These are phyloP conservation scores for Sebastes itinus DNA, from an alignment of 2,797 vertebrate genomes.

Conservation along the genomic window DNA sequence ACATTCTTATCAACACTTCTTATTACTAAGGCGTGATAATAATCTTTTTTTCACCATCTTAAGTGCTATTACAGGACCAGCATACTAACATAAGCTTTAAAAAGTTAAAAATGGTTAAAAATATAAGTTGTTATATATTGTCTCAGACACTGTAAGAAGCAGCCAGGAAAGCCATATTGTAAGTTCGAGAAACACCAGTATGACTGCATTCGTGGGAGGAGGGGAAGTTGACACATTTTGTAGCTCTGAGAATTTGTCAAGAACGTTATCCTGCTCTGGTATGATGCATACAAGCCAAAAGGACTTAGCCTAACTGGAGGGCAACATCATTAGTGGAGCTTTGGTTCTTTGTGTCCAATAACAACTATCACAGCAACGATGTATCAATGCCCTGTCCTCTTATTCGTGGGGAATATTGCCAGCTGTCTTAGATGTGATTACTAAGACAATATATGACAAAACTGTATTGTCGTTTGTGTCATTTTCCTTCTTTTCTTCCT, in stretches of 20 bases:
- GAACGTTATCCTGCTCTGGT: background rate
- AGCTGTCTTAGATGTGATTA: background rate
- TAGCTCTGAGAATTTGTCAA: conserved; percentile 28
- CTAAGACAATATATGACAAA: background rate
- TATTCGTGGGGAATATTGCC: background rate
- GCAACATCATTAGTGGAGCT: background rate
- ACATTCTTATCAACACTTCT: background rate
- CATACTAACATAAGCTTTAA: background rate
- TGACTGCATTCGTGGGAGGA: conserved; percentile 7
- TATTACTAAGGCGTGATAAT: background rate
- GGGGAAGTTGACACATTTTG: conserved; percentile 9
- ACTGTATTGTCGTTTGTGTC: background rate
- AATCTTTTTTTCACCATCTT: background rate
- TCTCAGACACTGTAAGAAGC: background rate
- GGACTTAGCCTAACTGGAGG: background rate
- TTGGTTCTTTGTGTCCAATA: conserved; percentile 1
- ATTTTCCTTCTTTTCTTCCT: background rate
- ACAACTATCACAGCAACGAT: background rate
- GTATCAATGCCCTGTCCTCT: background rate
- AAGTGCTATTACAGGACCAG: background rate
- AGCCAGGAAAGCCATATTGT: background rate
- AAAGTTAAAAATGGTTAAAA: background rate
- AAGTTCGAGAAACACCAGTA: background rate
- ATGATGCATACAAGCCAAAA: background rate
- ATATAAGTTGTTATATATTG: background rate